Base-by-base conservation (phyloP, 2,113 vertebrate species). In the Sylvia atricapilla region DNA sequence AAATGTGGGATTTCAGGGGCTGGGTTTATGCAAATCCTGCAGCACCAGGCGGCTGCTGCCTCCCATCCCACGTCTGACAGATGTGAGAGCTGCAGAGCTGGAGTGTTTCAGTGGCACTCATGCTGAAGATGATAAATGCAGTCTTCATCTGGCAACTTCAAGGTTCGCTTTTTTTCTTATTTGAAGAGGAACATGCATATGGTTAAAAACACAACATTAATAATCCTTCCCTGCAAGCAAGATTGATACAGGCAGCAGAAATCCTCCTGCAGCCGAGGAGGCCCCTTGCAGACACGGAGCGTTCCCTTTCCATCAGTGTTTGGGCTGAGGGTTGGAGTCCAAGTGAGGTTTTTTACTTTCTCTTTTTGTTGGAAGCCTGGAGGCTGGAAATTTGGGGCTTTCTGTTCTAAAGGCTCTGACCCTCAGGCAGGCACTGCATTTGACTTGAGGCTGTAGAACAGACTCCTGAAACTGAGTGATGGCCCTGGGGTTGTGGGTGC, bases 71-170 rank as follows among this genome's bases (percentile, higher is more conserved):
- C n/a, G 43, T 30, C 9, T 95, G 79, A 91, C 87, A 87, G 95
- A 96, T 96, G 96, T 97, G 68, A 66, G 78, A 87, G 94, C 95
- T 94, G 46, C 25, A 93, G 91, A 94, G 84, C 90, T 64, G 30
- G 75, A 95, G 89, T 74, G 31, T 90, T 96, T 96, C 44, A 96
- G 92, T 83, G 41, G 33, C 2, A 4, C 90, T 96, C 55, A 9
- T 80, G 90, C 95, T 95, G 96, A 92, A 81, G 66, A 86, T 91
- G 76, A 97, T 96, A 95, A 97, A 98, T 98, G 96, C 88, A 97
- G 92, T 94, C 97, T 95, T 97, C 97, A 97, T 78, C 94, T 85
- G 95, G 97, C 46, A 63, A 83, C 92, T 96, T 85, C 86, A 90
- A 95, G 93, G 93, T 49, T 96, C 33, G 15, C 39, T 15, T 39